These are phyloP conservation scores for Apis cerana DNA, from an alignment of 1,140 invertebrate genomes.

Conservation along the genomic window DNA sequence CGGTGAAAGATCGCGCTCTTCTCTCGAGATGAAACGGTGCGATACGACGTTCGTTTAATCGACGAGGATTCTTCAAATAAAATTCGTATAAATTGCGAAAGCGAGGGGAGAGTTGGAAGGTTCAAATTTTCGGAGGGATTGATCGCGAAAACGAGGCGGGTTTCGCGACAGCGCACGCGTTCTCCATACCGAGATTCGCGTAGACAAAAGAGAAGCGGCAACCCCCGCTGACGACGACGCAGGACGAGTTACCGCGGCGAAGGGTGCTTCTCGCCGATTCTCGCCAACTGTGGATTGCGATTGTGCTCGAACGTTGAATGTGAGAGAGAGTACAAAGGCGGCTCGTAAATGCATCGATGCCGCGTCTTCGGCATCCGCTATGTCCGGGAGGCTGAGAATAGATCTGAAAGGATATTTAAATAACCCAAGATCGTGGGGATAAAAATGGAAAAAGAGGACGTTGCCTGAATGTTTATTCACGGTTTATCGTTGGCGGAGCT, in stretches of 20 bases:
- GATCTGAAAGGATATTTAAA: constrained; percentile 31
- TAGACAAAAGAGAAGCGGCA: constrained; percentile 13
- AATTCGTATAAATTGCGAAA: no score
- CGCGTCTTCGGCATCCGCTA: constrained; percentile 12
- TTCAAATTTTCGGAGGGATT: background rate
- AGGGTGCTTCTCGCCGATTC: constrained; percentile 27
- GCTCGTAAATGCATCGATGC: constrained; percentile 38
- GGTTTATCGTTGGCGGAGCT: background rate
- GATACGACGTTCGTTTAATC: no score
- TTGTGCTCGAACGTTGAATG: background rate
- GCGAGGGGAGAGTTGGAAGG: no score
- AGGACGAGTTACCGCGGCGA: constrained; percentile 6
- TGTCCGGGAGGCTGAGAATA: constrained; percentile 34
- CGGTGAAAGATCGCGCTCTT: background rate
- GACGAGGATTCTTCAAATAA: no score
- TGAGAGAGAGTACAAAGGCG: constrained; percentile 2
- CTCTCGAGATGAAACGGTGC: no score
- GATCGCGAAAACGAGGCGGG: background rate
- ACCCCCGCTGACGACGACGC: background rate
- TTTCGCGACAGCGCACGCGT: constrained; percentile 40
- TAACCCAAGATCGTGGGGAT: constrained; percentile 22
- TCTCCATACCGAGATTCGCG: background rate
- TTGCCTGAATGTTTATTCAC: constrained; percentile 41
- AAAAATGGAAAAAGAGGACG: constrained; percentile 39
- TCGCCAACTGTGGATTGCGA: constrained; percentile 1